Evolutionary conservation across 2,797 vertebrate species (phyloP).

Genomic region (Anguilla pacifica): DNA sequence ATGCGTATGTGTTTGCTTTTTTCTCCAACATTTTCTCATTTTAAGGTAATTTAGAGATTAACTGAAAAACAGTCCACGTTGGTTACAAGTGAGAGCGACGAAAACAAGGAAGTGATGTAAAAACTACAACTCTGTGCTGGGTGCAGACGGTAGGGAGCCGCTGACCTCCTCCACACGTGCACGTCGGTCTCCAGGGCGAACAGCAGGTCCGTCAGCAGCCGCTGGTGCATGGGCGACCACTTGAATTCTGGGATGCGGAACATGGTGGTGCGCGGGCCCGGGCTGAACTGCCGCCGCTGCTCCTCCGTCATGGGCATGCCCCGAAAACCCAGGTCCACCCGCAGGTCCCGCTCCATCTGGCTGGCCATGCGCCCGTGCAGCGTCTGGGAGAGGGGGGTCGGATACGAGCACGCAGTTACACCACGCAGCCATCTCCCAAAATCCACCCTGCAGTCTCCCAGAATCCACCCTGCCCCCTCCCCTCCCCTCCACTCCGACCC

Average conservation of each 20-base stretch:
- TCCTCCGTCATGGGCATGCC: slow-evolving; percentile 99
- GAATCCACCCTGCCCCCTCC: too few relatives aligned
- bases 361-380: slow-evolving; percentile 86
- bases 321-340: slow-evolving; percentile 93
- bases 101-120: background rate
- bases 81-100: background rate
- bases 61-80: background rate
- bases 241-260: slow-evolving; percentile 99
- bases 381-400: slow-evolving; percentile 56
- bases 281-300: slow-evolving; percentile 95
- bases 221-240: slow-evolving; percentile 98
- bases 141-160: background rate
- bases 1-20: too few relatives aligned
- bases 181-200: slow-evolving; percentile 97
- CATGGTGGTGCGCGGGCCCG: slow-evolving; percentile 97
- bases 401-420: background rate
- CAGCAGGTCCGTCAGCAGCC: slow-evolving; percentile 93
- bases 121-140: background rate
- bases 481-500: slow-evolving; percentile 63
- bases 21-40: background rate
- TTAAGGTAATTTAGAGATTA: background rate
- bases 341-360: slow-evolving; percentile 90
- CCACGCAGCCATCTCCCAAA: background rate
- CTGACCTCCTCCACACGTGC: slow-evolving; percentile 96
- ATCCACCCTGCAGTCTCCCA: too few relatives aligned